Percentiles rank a stretch among this genome's conserved stretches.
These are phyloP conservation scores for Galaxias olidus DNA, from an alignment of 2,797 vertebrate species.

Conservation along the genomic window DNA sequence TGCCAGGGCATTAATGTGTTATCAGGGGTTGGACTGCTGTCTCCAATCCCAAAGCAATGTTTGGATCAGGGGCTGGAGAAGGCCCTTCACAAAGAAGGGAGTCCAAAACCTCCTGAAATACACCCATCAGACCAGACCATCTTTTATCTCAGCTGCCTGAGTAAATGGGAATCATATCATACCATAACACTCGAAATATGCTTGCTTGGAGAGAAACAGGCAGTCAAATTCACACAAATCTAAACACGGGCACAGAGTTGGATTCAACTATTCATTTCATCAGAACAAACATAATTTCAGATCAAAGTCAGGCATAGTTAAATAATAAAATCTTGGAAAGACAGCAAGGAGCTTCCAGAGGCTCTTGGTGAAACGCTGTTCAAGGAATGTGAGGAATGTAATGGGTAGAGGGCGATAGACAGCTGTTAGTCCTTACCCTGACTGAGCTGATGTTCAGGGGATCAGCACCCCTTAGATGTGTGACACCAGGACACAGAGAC, in stretches of 20 bases:
- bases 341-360: slow-evolving; percentile 51
- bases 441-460: slow-evolving; percentile 39
- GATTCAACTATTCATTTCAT: slow-evolving; percentile 18
- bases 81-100: too few relatives aligned
- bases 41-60: slow-evolving; percentile 9
- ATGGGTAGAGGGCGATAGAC: slow-evolving; percentile 42
- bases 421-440: slow-evolving; percentile 63
- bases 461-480: slow-evolving; percentile 64
- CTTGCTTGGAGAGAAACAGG: too few relatives aligned
- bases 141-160: too few relatives aligned
- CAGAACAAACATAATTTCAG: neutral
- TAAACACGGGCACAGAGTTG: too few relatives aligned
- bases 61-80: slow-evolving; percentile 24
- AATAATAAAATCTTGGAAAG: neutral
- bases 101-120: too few relatives aligned
- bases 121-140: too few relatives aligned
- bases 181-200: too few relatives aligned
- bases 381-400: slow-evolving; percentile 63
- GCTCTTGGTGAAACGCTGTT: slow-evolving; percentile 33
- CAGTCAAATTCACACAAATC: too few relatives aligned
- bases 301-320: too few relatives aligned
- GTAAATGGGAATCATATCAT: too few relatives aligned
- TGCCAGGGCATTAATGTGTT: slow-evolving; percentile 29
- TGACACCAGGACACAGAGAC: slow-evolving; percentile 32
- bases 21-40: slow-evolving; percentile 12